Base-by-base conservation (phyloP, 1,140 invertebrate genomes). In the Drosophila repletoides region DNA sequence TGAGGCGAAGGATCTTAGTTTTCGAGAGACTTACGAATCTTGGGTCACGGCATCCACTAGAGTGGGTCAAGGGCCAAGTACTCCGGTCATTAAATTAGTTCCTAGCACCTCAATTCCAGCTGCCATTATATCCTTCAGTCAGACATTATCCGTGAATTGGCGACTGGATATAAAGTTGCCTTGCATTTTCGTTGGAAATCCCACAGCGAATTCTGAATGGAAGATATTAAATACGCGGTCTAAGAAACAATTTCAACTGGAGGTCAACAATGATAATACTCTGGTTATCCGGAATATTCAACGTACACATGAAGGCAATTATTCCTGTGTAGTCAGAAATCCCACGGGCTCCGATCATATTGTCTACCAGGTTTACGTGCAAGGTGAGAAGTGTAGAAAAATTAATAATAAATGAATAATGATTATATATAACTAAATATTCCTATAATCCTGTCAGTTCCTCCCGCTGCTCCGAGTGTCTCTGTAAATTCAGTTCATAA, bases 401-500 rank as follows among this genome's bases (percentile, higher is more conserved):
- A 46, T 15, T 2, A 12, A 9, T 2, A 1, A 5, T 2, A 29
- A 31, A 17, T 5, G n/a, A 34, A 6, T n/a, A 2, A 21, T 17
- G 26, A 17, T 12, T 1, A 6, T 14, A 7, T 43, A 5, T 3
- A 3, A 21, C n/a, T n/a, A 21, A 56, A 7, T 22, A 4, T 29
- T 24, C 0, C 34, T 51, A 53, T 66, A 5, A 14, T 49, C 33
- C 91, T 24, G 65, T 92, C 22, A 89, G 94, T 95, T 19, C 93
- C 94, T 5, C 94, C 94, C 0, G 91, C 91, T 56, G 91, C 94
- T 21, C 94, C 94, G 0, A 89, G 93, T 21, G 90, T 95, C 0
- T 93, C 93, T 31, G 93, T 94, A 0, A 93, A 92, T 3, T 93
- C 93, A 34, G 93, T 93, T 0, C 94, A 94, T 0, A 93, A 92